Percentiles rank a stretch among this genome's conserved stretches.
phyloP scores from a whole-genome alignment of 2,113 vertebrate genomes.

The Callaeas wilsoni region DNA sequence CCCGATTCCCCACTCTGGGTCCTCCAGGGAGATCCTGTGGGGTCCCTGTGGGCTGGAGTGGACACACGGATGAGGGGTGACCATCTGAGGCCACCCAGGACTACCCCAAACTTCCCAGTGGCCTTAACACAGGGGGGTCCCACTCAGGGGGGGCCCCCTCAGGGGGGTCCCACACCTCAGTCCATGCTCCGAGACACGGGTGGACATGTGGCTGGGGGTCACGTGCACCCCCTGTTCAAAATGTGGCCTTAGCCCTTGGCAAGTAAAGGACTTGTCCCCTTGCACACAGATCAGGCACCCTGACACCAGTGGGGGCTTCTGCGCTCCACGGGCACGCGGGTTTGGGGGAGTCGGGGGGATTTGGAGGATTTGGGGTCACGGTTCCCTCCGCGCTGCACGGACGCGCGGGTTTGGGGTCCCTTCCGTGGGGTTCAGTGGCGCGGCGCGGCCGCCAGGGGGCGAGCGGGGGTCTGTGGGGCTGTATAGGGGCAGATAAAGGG shows the following conservation, averaged over 20 bases:
- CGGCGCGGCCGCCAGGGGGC: not conserved
- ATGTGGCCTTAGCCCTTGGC: not conserved
- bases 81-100: not conserved
- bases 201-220: not conserved
- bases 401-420: not conserved
- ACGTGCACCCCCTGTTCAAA: rapidly evolving
- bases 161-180: not conserved
- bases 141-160: not conserved
- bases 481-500: not conserved
- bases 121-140: not conserved
- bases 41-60: not conserved
- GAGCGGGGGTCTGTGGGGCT: not conserved
- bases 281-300: rapidly evolving
- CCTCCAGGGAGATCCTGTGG: rapidly evolving
- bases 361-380: not conserved
- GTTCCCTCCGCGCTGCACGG: not conserved
- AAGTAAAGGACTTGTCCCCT: slow-evolving; percentile 8
- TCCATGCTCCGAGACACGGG: rapidly evolving
- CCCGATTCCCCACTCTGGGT: rapidly evolving
- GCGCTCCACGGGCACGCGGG: rapidly evolving
- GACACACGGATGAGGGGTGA: not conserved
- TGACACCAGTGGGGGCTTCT: too few species aligned
- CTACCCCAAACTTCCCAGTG: not conserved
- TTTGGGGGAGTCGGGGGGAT: not conserved
- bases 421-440: not conserved